A percentile compares a stretch with the other conserved stretches of the same genome.
Evolutionary conservation across 2,113 vertebrate genomes (phyloP).

Genomic region (Phoxinus phoxinus): DNA sequence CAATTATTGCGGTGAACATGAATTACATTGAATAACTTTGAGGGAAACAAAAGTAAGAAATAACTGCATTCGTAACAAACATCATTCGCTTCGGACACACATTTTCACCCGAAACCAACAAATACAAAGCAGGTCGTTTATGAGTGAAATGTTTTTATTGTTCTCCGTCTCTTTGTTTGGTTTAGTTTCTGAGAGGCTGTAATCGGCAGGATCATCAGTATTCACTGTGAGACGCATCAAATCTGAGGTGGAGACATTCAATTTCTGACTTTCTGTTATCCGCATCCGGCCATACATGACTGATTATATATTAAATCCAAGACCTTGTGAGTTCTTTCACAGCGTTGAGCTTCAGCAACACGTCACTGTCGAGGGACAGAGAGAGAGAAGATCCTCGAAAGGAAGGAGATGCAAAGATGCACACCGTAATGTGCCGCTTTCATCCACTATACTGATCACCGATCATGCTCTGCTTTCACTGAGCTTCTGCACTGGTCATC

Average conservation of each 20-base stretch:
- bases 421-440: conserved; percentile 64
- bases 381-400: conserved; percentile 13
- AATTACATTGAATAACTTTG: conserved; percentile 2
- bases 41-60: neutral
- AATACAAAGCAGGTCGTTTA: neutral
- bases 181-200: conserved; percentile 19
- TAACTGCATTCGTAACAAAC: neutral
- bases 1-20: neutral
- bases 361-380: neutral
- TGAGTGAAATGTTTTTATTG: conserved; percentile 13
- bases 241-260: conserved; percentile 19
- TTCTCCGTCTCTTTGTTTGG: conserved; percentile 7
- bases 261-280: conserved; percentile 17
- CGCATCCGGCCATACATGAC: neutral
- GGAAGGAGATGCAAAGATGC: conserved; percentile 47
- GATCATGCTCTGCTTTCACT: conserved; percentile 53
- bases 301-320: conserved; percentile 1
- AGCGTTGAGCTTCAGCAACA: conserved; percentile 28
- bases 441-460: conserved; percentile 75
- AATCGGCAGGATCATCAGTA: conserved; percentile 44
- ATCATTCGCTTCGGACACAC: neutral
- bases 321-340: conserved; percentile 33
- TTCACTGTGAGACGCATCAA: conserved; percentile 30
- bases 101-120: neutral
- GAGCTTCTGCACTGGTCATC: neutral